A percentile compares a stretch with the other conserved stretches of the same genome.
Conservation (phyloP, 53 echinoderm and acorn worm genomes). For the Stichopus horrens region DNA sequence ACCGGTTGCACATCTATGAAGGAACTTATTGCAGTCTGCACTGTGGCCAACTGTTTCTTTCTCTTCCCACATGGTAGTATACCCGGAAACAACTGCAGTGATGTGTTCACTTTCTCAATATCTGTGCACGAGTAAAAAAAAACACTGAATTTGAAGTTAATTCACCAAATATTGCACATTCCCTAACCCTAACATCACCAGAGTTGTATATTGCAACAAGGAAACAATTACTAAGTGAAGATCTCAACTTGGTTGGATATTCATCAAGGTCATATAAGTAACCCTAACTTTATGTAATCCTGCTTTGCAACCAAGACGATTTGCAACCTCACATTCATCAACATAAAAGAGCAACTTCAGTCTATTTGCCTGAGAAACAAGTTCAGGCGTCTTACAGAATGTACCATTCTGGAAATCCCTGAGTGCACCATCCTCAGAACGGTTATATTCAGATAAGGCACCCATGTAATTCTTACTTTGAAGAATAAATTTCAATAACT, state of each 20-base stretch:
- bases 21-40: too few species aligned
- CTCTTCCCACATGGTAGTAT: too few species aligned
- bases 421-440: slow-evolving; percentile 1
- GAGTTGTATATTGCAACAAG: slow-evolving; percentile 50
- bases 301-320: slow-evolving; percentile 45
- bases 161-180: not conserved
- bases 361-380: slow-evolving; percentile 17
- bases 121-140: too few species aligned
- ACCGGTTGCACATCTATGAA: too few species aligned
- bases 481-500: slow-evolving; percentile 42
- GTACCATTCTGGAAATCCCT: slow-evolving; percentile 11
- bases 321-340: slow-evolving; percentile 11
- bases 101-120: too few species aligned
- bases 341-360: not conserved
- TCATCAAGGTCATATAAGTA: slow-evolving; percentile 51
- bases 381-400: not conserved
- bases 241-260: slow-evolving; percentile 54
- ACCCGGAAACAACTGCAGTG: too few species aligned
- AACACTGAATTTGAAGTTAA: not conserved
- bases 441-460: not conserved
- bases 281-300: slow-evolving; percentile 62
- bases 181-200: slow-evolving; percentile 34
- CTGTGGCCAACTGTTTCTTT: too few species aligned
- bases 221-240: slow-evolving; percentile 37
- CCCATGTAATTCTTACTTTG: slow-evolving; percentile 31